These are phyloP conservation scores for Trematocara marginatum DNA, from an alignment of 2,113 vertebrate species.

Conservation along the genomic window DNA sequence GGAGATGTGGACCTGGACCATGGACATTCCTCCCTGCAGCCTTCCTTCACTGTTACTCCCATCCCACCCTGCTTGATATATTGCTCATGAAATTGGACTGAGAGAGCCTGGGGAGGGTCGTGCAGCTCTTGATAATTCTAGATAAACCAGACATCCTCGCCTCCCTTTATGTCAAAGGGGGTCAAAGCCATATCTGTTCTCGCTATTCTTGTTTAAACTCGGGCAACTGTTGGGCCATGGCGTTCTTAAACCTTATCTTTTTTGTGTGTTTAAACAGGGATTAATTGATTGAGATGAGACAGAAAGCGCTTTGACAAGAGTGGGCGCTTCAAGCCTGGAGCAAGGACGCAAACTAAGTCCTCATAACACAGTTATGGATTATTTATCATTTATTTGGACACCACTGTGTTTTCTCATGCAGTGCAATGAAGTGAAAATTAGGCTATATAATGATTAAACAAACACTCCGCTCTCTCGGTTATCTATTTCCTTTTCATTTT, in stretches of 20 bases:
- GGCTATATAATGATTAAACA: conserved; percentile 13
- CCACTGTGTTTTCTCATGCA: not conserved
- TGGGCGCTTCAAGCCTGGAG: conserved; percentile 4
- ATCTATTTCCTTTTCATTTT: conserved; percentile 10
- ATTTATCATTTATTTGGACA: conserved; percentile 31
- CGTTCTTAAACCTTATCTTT: not conserved
- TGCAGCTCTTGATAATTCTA: conserved; percentile 60
- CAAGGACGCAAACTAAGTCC: not conserved
- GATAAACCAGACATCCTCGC: conserved; percentile 42
- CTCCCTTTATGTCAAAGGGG: conserved; percentile 48
- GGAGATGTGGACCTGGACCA: conserved; percentile 26
- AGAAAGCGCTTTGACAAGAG: not conserved
- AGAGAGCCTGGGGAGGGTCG: conserved; percentile 30
- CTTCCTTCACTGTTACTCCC: conserved; percentile 27
- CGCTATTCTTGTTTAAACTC: not conserved
- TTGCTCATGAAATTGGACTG: conserved; percentile 18
- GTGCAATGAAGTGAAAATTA: not conserved
- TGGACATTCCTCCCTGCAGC: conserved; percentile 31
- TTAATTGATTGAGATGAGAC: conserved; percentile 33
- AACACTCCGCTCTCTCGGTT: not conserved
- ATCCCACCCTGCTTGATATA: conserved; percentile 47
- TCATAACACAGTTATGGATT: conserved; percentile 11
- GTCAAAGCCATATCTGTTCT: conserved; percentile 46
- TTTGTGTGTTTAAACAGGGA: conserved; percentile 7
- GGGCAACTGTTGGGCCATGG: not conserved